Conservation (phyloP, 2,888 invertebrate genomes). For the Volucella zonaria region DNA sequence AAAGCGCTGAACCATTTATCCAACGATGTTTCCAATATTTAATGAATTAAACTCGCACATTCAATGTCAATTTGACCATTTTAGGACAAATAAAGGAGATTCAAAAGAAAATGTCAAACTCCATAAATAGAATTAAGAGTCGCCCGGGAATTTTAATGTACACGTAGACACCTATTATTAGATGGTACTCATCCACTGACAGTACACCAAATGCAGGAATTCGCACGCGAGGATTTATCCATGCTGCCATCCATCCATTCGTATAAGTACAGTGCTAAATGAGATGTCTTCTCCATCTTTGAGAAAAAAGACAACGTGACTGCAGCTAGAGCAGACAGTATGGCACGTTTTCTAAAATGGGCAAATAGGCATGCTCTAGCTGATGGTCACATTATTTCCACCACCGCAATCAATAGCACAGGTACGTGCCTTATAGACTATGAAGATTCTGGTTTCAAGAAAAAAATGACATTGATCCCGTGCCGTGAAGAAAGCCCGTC, state of each 20-base stretch:
- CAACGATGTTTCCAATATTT: constrained; percentile 21
- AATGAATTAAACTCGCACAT: constrained; percentile 53
- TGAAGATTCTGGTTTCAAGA: background rate
- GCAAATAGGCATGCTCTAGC: constrained; percentile 27
- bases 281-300: constrained; percentile 55
- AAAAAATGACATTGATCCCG: constrained; percentile 29
- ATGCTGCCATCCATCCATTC: constrained; percentile 31
- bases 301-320: constrained; percentile 33
- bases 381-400: constrained; percentile 8
- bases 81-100: constrained; percentile 27
- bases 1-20: background rate
- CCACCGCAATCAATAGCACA: background rate
- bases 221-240: background rate
- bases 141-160: constrained; percentile 31
- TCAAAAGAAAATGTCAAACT: constrained; percentile 12
- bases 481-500: background rate
- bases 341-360: constrained; percentile 58
- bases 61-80: constrained; percentile 56
- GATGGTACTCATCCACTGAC: constrained; percentile 6
- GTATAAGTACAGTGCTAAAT: constrained; percentile 32
- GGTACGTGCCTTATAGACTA: constrained; percentile 6
- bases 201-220: constrained; percentile 29
- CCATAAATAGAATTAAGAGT: constrained; percentile 51
- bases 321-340: constrained; percentile 57
- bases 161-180: constrained; percentile 46